Evolutionary conservation across 2,888 invertebrate species (phyloP).

Genomic region (Epinotia ramella): DNA sequence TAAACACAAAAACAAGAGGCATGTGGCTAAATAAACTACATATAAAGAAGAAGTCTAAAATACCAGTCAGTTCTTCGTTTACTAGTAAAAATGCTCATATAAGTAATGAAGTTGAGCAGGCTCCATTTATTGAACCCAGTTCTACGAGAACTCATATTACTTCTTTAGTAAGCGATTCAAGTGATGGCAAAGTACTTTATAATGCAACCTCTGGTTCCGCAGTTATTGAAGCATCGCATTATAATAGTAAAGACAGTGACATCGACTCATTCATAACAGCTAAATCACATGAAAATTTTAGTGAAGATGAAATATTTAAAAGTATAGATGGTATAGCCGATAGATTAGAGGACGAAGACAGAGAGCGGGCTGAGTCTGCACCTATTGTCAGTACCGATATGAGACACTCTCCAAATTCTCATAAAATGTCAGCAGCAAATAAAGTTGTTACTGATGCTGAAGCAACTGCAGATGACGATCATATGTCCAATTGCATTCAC

Average conservation of each 20-base stretch:
- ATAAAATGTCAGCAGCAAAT: background rate
- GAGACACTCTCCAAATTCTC: background rate
- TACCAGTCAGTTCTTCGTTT: slow-evolving; percentile 52
- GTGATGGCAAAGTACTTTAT: slow-evolving; percentile 16
- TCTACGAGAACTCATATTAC: slow-evolving; percentile 34
- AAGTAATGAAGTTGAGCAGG: slow-evolving; percentile 25
- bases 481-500: background rate
- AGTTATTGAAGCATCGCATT: slow-evolving; percentile 16
- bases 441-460: background rate
- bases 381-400: background rate
- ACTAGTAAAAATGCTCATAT: slow-evolving; percentile 30
- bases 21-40: slow-evolving; percentile 61
- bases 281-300: slow-evolving; percentile 33
- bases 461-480: background rate
- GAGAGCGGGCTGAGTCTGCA: background rate
- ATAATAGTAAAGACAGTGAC: slow-evolving; percentile 35
- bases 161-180: slow-evolving; percentile 28
- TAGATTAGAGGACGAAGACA: background rate
- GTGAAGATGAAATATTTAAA: slow-evolving; percentile 28
- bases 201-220: slow-evolving; percentile 21
- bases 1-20: slow-evolving; percentile 69
- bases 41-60: slow-evolving; percentile 49
- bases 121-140: slow-evolving; percentile 26
- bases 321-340: slow-evolving; percentile 10
- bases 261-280: slow-evolving; percentile 36